These are phyloP conservation scores for Zoanthus solanderi DNA, from an alignment of 92 coral and sea anemone species.

Conservation along the genomic window DNA sequence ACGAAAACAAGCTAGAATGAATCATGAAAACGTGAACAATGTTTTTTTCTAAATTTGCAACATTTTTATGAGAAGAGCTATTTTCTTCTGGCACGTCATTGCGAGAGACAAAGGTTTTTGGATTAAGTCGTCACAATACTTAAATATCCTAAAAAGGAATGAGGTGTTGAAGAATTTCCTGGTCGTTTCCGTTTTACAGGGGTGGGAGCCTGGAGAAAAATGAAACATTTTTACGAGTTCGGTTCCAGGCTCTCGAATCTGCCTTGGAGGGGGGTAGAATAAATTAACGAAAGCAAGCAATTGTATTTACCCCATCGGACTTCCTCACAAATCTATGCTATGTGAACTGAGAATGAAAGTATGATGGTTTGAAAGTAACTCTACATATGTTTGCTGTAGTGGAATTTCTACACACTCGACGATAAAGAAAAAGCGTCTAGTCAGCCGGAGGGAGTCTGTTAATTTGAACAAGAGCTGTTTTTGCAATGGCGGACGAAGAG, in stretches of 20 bases:
- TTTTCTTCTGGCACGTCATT: slow-evolving; percentile 15
- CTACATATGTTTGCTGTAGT: slow-evolving; percentile 53
- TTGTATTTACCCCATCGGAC: slow-evolving; percentile 47
- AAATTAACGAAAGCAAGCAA: slow-evolving; percentile 30
- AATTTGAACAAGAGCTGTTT: slow-evolving; percentile 41
- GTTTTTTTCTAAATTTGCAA: background rate
- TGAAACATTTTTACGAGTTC: slow-evolving; percentile 12
- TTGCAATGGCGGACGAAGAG: slow-evolving; percentile 96
- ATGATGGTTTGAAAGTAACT: slow-evolving; percentile 48
- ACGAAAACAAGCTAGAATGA: background rate
- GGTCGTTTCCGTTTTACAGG: slow-evolving; percentile 38
- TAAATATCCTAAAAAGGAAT: slow-evolving; percentile 5
- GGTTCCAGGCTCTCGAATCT: slow-evolving; percentile 33
- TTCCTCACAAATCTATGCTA: slow-evolving; percentile 44
- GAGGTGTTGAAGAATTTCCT: background rate
- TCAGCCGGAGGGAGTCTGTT: slow-evolving; percentile 32
- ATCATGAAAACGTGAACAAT: background rate
- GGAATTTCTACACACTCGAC: slow-evolving; percentile 39
- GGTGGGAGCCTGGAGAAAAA: slow-evolving; percentile 37
- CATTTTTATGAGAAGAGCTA: background rate
- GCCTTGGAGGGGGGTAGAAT: slow-evolving; percentile 50
- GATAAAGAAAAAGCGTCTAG: slow-evolving; percentile 20
- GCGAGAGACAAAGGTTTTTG: background rate
- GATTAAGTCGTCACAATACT: background rate
- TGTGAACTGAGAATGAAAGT: slow-evolving; percentile 47